phyloP scores from a whole-genome alignment of 2,797 vertebrate species.

The Spondyliosoma cantharus region DNA sequence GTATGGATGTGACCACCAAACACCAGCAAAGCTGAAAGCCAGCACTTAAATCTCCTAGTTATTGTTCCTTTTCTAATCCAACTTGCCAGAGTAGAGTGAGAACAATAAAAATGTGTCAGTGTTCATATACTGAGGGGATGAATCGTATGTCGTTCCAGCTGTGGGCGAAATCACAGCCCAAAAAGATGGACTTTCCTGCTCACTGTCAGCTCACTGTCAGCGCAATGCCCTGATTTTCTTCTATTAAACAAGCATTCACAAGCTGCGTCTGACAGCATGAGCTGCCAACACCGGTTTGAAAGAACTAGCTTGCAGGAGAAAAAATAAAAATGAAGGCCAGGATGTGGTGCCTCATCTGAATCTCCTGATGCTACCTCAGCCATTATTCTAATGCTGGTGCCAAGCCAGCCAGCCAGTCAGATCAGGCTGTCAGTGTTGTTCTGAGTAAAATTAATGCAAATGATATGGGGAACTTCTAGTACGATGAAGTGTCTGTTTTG shows the following conservation, averaged over 20 bases:
- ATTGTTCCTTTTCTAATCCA: not conserved
- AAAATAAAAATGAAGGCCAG: not conserved
- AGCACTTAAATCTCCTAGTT: not conserved
- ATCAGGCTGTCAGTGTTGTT: not conserved
- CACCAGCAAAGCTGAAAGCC: not conserved
- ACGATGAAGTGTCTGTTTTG: not conserved
- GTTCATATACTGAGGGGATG: not conserved
- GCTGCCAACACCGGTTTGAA: constrained; percentile 20
- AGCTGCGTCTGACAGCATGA: constrained; percentile 14
- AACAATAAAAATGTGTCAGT: constrained; percentile 5
- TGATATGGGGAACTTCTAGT: not conserved
- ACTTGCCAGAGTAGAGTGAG: not conserved
- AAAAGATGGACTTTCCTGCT: constrained; percentile 27
- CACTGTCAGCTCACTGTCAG: constrained; percentile 40
- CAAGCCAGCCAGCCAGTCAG: not conserved
- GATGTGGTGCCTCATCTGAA: constrained; percentile 21
- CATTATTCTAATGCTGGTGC: not conserved
- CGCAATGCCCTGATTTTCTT: constrained; percentile 26
- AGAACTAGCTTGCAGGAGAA: constrained; percentile 2
- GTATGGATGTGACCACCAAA: not conserved
- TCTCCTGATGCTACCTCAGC: constrained; percentile 14
- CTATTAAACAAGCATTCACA: constrained; percentile 40
- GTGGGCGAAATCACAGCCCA: not conserved
- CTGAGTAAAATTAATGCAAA: not conserved
- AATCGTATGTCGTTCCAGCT: not conserved